phyloP scores from a whole-genome alignment of 2,113 vertebrate genomes.

The Cranoglanis bouderius region DNA sequence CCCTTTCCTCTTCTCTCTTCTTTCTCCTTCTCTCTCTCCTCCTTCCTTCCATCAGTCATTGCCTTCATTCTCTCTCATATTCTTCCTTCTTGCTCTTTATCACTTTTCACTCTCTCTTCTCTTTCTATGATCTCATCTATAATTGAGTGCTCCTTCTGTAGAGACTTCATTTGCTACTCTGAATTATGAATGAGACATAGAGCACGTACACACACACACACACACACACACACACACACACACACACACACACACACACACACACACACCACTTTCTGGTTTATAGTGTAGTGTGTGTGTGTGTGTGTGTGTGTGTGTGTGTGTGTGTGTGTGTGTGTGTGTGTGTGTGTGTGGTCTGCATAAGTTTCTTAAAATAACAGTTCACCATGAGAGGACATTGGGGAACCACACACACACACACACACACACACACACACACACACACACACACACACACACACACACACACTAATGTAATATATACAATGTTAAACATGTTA shows the following conservation, averaged over 20 bases:
- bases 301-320: neutral
- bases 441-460: slow-evolving; percentile 29
- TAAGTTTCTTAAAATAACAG: neutral
- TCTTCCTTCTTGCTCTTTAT: slow-evolving; percentile 29
- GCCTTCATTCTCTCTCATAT: neutral
- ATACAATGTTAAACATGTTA: neutral
- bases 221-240: slow-evolving; percentile 29
- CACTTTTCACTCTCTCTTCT: slow-evolving; percentile 49
- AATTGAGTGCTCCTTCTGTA: slow-evolving; percentile 76
- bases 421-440: slow-evolving; percentile 18
- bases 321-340: slow-evolving; percentile 3
- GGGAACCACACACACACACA: neutral
- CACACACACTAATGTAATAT: neutral
- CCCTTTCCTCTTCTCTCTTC: neutral
- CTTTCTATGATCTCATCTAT: slow-evolving; percentile 73
- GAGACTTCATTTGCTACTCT: slow-evolving; percentile 75
- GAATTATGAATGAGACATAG: slow-evolving; percentile 76
- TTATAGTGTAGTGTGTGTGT: neutral
- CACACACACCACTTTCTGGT: slow-evolving; percentile 11
- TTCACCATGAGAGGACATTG: neutral
- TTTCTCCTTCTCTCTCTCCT: neutral
- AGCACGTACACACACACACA: slow-evolving; percentile 7
- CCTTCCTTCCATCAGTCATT: slow-evolving; percentile 24
- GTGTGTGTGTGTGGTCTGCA: neutral
- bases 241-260: slow-evolving; percentile 40